These are phyloP conservation scores for Serinus canaria DNA, from an alignment of 2,113 vertebrate genomes.

Conservation along the genomic window DNA sequence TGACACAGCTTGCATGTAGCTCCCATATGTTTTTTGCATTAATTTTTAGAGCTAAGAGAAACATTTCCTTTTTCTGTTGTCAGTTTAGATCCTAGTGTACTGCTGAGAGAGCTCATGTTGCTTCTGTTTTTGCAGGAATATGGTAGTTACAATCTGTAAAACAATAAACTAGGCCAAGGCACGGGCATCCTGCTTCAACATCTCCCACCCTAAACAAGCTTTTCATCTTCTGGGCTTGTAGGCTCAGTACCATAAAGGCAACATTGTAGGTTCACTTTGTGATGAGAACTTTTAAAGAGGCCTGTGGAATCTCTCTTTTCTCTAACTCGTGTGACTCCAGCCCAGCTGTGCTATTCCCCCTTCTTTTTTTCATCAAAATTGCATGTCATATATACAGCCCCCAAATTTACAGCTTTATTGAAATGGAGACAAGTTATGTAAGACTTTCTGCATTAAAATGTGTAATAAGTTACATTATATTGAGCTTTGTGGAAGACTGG, in stretches of 20 bases:
- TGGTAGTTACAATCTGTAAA: background rate
- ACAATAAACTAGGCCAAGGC: background rate
- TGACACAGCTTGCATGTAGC: background rate
- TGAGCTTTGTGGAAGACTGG: conserved; percentile 24
- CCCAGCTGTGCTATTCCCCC: background rate
- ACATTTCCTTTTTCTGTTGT: background rate
- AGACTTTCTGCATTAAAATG: background rate
- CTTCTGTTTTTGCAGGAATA: background rate
- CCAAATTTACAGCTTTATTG: background rate
- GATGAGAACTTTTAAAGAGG: background rate
- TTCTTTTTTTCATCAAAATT: conserved; percentile 6
- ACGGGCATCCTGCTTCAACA: background rate
- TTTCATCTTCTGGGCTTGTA: background rate
- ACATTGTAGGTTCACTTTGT: background rate
- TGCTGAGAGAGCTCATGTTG: background rate
- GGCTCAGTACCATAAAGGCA: background rate
- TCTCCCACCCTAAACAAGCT: background rate
- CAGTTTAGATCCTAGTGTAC: background rate
- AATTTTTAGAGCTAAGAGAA: background rate
- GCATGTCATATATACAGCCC: background rate
- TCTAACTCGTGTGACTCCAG: background rate
- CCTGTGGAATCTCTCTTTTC: background rate
- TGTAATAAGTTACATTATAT: background rate
- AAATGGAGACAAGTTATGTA: background rate
- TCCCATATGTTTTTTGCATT: background rate